A percentile compares a stretch with the other conserved stretches of the same genome.
phyloP scores from a whole-genome alignment of 2,888 invertebrate species.

The Latheticus oryzae region DNA sequence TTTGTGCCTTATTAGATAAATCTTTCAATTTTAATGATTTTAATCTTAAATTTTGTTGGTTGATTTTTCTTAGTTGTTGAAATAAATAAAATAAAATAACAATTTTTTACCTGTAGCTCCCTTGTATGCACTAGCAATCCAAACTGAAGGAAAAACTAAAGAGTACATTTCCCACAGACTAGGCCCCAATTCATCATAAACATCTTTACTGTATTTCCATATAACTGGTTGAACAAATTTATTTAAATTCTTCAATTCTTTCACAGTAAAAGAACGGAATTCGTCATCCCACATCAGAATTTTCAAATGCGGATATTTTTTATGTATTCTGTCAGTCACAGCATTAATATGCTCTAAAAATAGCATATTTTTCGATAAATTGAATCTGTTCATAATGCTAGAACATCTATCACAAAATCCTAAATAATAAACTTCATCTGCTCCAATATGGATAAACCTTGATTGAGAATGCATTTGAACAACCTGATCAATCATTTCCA shows the following conservation, averaged over 20 bases:
- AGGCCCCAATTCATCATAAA: constrained; percentile 59
- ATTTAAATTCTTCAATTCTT: constrained; percentile 62
- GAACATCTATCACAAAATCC: constrained; percentile 73
- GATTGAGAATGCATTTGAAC: constrained; percentile 68
- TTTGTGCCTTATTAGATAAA: too few relatives aligned
- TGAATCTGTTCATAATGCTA: constrained; percentile 58
- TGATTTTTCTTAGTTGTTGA: too few relatives aligned
- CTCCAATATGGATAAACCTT: constrained; percentile 77
- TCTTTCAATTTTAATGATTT: too few relatives aligned
- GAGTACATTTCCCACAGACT: constrained; percentile 70
- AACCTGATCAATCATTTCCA: constrained; percentile 79
- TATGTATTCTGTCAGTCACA: constrained; percentile 67
- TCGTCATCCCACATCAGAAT: constrained; percentile 88
- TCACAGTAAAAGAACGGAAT: constrained; percentile 70
- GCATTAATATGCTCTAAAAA: constrained; percentile 73
- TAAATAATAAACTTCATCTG: constrained; percentile 83
- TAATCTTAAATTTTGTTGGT: too few relatives aligned
- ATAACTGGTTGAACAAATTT: constrained; percentile 74
- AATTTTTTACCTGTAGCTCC: constrained; percentile 72
- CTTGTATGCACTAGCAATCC: constrained; percentile 89
- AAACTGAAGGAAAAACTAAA: constrained; percentile 74
- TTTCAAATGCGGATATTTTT: constrained; percentile 67
- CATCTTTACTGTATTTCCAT: constrained; percentile 75
- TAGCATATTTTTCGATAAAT: constrained; percentile 69
- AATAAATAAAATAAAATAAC: background rate